Percentiles rank a stretch among this genome's conserved stretches.
Conservation (phyloP, 2,888 invertebrate species). For the Petrolisthes cinctipes region DNA sequence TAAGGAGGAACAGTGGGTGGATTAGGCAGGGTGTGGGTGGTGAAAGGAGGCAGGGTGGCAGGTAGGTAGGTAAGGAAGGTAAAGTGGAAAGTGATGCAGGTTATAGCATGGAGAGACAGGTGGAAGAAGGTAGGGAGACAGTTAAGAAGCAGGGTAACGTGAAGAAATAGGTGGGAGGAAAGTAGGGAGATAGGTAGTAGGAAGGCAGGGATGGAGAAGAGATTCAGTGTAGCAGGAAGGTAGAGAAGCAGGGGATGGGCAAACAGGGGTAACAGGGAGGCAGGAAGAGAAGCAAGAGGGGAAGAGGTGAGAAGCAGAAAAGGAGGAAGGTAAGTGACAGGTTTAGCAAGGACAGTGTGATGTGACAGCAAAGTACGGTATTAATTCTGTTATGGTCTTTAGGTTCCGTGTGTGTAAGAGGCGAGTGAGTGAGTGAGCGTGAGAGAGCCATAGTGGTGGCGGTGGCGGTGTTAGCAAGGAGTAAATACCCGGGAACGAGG, state of each 20-base stretch:
- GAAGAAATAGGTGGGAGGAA: not conserved
- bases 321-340: not conserved
- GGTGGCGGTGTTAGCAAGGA: not conserved
- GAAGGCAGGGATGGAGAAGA: no score
- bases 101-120: not conserved
- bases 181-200: not conserved
- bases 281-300: not conserved
- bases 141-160: not conserved
- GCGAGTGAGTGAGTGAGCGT: not conserved
- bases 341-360: not conserved
- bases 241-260: not conserved
- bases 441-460: not conserved
- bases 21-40: not conserved
- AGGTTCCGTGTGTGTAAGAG: not conserved
- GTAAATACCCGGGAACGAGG: not conserved
- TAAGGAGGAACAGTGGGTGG: not conserved
- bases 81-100: not conserved
- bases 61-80: not conserved
- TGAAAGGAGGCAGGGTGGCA: not conserved
- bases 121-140: no score
- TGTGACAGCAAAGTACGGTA: slow-evolving; percentile 19
- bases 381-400: slow-evolving; percentile 40
- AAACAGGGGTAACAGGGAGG: not conserved
- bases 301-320: not conserved
- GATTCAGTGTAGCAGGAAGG: not conserved